These are phyloP conservation scores for Phorcus lineatus DNA, from an alignment of 2,888 invertebrate genomes.

Conservation along the genomic window DNA sequence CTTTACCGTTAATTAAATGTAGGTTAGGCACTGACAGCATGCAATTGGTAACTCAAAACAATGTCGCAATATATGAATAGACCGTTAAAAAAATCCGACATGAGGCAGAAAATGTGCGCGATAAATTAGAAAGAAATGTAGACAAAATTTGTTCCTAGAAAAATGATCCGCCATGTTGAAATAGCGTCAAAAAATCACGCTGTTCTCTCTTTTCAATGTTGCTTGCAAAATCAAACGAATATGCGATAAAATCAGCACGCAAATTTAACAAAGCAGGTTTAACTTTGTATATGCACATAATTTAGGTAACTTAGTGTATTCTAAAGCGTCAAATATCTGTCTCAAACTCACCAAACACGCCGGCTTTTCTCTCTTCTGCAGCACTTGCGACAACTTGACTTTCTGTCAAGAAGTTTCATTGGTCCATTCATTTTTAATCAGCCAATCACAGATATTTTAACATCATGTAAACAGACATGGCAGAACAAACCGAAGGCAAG, in stretches of 20 bases:
- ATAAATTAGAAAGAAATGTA: too few species aligned
- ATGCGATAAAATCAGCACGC: neutral
- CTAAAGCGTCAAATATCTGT: too few species aligned
- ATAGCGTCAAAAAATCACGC: neutral
- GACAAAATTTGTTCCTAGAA: neutral
- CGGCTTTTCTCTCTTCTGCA: neutral
- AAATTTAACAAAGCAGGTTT: too few species aligned
- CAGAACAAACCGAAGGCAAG: slow-evolving; percentile 61
- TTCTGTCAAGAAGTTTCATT: neutral
- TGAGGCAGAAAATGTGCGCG: too few species aligned
- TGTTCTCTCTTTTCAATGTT: neutral
- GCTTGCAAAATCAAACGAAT: neutral
- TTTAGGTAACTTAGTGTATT: too few species aligned
- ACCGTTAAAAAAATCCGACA: too few species aligned
- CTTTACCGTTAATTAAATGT: too few species aligned
- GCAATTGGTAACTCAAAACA: too few species aligned
- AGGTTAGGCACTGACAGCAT: too few species aligned
- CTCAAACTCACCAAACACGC: neutral
- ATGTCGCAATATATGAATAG: too few species aligned
- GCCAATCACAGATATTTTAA: neutral
- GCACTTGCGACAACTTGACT: neutral
- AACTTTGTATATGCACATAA: too few species aligned
- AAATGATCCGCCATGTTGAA: neutral
- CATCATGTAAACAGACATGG: slow-evolving; percentile 27
- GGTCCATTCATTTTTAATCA: neutral